These are phyloP conservation scores for Turritopsis dohrnii DNA, from an alignment of 30 jellyfish, hydroid and myxozoan species.

Conservation along the genomic window DNA sequence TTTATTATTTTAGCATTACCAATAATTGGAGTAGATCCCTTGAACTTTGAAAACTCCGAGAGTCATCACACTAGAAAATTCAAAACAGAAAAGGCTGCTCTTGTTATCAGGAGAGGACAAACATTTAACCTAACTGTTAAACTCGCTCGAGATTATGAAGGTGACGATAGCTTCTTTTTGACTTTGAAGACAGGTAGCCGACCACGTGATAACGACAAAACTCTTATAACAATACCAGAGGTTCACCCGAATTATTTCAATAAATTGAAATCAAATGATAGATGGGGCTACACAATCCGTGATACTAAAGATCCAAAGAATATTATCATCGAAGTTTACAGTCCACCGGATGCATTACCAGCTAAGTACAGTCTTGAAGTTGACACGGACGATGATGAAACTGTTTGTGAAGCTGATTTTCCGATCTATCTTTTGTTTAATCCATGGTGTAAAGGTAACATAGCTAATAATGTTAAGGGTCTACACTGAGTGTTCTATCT, in stretches of 20 bases:
- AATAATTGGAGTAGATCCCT: slow-evolving; percentile 41
- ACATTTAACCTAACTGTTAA: slow-evolving; percentile 41
- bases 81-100: slow-evolving; percentile 24
- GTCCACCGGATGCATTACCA: slow-evolving; percentile 72
- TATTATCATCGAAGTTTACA: slow-evolving; percentile 38
- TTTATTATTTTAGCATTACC: slow-evolving; percentile 47
- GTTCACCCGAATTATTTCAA: neutral
- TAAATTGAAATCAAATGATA: neutral
- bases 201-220: slow-evolving; percentile 67
- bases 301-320: slow-evolving; percentile 24
- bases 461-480: neutral
- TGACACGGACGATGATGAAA: slow-evolving; percentile 62
- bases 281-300: slow-evolving; percentile 27
- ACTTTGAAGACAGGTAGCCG: slow-evolving; percentile 43
- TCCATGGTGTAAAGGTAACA: slow-evolving; percentile 91
- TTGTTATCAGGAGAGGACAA: slow-evolving; percentile 82
- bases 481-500: no score
- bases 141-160: slow-evolving; percentile 60
- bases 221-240: slow-evolving; percentile 39
- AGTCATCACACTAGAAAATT: slow-evolving; percentile 73
- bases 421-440: slow-evolving; percentile 61
- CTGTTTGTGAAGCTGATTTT: slow-evolving; percentile 35
- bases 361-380: slow-evolving; percentile 51
- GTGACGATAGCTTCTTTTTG: slow-evolving; percentile 49
- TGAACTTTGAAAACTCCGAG: slow-evolving; percentile 36